Percentiles rank a stretch among this genome's conserved stretches.
Conservation (phyloP, 2,888 invertebrate species). For the Vandiemenella viatica region DNA sequence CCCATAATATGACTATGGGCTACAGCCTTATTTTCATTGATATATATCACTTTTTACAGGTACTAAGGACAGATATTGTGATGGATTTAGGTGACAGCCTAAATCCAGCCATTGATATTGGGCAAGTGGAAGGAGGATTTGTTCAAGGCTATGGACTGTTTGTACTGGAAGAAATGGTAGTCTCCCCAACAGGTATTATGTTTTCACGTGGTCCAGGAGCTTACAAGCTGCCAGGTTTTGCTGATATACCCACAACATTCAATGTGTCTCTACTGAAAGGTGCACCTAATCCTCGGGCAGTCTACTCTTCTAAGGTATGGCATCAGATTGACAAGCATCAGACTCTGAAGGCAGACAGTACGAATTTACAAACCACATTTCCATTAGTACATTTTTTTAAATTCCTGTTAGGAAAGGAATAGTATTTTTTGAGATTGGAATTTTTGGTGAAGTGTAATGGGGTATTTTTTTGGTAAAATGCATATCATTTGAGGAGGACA, state of each 20-base stretch:
- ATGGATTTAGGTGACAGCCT: slow-evolving; percentile 93
- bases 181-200: slow-evolving; percentile 67
- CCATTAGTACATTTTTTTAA: too few species aligned
- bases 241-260: slow-evolving; percentile 81
- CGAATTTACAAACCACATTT: too few species aligned
- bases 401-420: too few species aligned
- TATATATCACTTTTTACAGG: slow-evolving; percentile 35
- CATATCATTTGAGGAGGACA: too few species aligned
- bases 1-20: too few species aligned
- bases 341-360: too few species aligned
- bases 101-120: slow-evolving; percentile 93
- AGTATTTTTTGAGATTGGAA: too few species aligned
- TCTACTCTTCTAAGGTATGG: slow-evolving; percentile 87
- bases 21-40: too few species aligned
- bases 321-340: too few species aligned
- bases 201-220: slow-evolving; percentile 81
- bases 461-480: too few species aligned
- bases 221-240: slow-evolving; percentile 87
- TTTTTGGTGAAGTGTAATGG: too few species aligned
- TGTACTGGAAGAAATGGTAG: slow-evolving; percentile 77
- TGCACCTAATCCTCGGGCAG: slow-evolving; percentile 77
- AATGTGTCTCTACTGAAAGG: slow-evolving; percentile 85
- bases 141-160: slow-evolving; percentile 89
- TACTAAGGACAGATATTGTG: slow-evolving; percentile 79
- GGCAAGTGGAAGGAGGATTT: slow-evolving; percentile 91